Evolutionary conservation across 2,888 invertebrate species (phyloP), one percentile per base, ranked within the genome.

Genomic region (Cephus spinipes): DNA sequence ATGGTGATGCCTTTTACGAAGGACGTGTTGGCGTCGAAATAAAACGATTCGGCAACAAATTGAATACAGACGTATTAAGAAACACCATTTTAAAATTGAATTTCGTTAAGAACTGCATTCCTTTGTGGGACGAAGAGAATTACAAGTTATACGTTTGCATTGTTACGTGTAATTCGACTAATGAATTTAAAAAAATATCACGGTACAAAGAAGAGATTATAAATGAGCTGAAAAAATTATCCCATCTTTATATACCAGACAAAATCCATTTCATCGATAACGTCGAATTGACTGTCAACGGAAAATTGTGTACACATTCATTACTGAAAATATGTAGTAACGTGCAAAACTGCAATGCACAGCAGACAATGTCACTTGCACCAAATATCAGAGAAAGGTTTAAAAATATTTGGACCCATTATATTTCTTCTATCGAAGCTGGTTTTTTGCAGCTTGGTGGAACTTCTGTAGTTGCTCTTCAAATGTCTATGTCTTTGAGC

Each of bases 11-110:
- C 69, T 94, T 93, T 87, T 96, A 94, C 85, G 92, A 94, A 83
- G 95, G 95, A 0, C 93, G 98, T 74, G 93, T 91, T 81, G 95
- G 97, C 91, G 93, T 94, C 82, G 91, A 94, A 35, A 92, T 97
- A 11, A 98, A 98, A 92, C 93, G 96, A 89, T 95, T 95, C 90
- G 97, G 97, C 0, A 93, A 94, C 85, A 94, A 94, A 92, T 89
- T 97, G 9, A 94, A 94, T 89, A 90, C 96, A 73, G 90, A 92
- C 69, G 86, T 91, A 68, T 93, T 96, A 78, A 95, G 95, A 90
- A 88, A 87, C 77, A 84, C 83, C 32, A 90, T 92, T n/a, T 92
- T 92, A 88, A 89, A 92, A 82, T 91, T 93, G 82, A 90, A 92
- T 12, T 90, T 90, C 81, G 91, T 95, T 9, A 91, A 91, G 81